Evolutionary conservation across 2,888 invertebrate species (phyloP).

Genomic region (Teleiodes luculella): DNA sequence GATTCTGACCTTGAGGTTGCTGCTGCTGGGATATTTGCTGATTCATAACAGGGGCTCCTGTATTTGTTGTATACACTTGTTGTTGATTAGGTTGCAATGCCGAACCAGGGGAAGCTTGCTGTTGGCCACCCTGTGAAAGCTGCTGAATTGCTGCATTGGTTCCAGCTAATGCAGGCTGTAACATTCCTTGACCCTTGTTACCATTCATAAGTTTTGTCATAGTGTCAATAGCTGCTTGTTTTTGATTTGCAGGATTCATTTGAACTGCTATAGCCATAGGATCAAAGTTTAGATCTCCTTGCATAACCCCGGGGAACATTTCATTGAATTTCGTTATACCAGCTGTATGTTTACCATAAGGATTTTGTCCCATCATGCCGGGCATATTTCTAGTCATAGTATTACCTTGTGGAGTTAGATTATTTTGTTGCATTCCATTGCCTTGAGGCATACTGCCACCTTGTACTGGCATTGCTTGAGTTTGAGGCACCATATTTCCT

Average conservation of each 20-base stretch:
- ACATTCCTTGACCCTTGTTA: constrained; percentile 25
- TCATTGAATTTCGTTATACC: constrained; percentile 62
- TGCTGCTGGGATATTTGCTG: constrained; percentile 26
- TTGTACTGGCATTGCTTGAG: neutral
- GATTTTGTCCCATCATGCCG: neutral
- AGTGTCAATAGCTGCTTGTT: constrained; percentile 48
- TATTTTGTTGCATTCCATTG: neutral
- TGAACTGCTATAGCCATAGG: constrained; percentile 71
- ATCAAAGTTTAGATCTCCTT: constrained; percentile 60
- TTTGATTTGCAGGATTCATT: constrained; percentile 68
- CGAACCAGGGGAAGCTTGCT: constrained; percentile 14
- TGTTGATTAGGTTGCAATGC: constrained; percentile 30
- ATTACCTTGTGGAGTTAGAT: neutral
- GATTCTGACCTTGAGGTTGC: constrained; percentile 24
- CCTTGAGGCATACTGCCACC: neutral
- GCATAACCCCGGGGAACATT: constrained; percentile 65
- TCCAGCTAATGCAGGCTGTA: constrained; percentile 31
- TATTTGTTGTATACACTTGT: constrained; percentile 33
- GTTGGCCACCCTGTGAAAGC: constrained; percentile 5
- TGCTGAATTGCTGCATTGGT: constrained; percentile 31
- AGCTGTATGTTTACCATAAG: constrained; percentile 45
- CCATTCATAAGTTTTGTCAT: constrained; percentile 53
- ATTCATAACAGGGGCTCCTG: constrained; percentile 27
- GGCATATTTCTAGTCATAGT: constrained; percentile 1
- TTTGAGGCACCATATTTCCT: constrained; percentile 4